These are phyloP conservation scores for Pristionchus exspectatus DNA, from an alignment of 2,888 invertebrate genomes.

Conservation along the genomic window DNA sequence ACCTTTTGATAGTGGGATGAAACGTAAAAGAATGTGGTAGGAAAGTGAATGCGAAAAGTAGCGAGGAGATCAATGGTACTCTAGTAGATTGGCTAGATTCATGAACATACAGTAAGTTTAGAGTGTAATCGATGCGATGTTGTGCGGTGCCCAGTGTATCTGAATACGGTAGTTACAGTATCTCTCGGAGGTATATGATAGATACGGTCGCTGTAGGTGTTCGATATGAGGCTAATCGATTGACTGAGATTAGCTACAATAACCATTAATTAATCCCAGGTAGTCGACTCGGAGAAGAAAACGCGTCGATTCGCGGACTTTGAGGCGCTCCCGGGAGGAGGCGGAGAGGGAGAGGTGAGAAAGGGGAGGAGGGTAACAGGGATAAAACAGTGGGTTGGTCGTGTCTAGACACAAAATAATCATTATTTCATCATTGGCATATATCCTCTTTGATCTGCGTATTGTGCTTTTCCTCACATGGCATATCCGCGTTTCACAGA, in stretches of 20 bases:
- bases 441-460: too few species aligned
- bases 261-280: not conserved
- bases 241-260: not conserved
- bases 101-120: not conserved
- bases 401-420: too few species aligned
- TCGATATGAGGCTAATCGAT: not conserved
- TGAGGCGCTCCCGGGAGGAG: not conserved
- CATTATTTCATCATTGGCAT: too few species aligned
- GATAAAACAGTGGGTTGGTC: not conserved
- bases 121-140: not conserved
- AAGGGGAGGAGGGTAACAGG: not conserved
- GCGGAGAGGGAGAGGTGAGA: not conserved
- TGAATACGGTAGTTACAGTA: not conserved
- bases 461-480: too few species aligned
- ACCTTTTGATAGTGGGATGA: not conserved
- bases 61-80: too few species aligned
- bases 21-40: not conserved
- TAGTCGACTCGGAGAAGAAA: slow-evolving; percentile 52
- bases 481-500: too few species aligned
- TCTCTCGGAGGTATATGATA: too few species aligned
- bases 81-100: too few species aligned
- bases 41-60: too few species aligned
- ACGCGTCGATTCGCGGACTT: slow-evolving; percentile 49
- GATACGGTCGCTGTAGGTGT: too few species aligned
- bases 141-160: not conserved